phyloP scores from a whole-genome alignment of 1,140 invertebrate genomes.

The Littorina saxatilis region DNA sequence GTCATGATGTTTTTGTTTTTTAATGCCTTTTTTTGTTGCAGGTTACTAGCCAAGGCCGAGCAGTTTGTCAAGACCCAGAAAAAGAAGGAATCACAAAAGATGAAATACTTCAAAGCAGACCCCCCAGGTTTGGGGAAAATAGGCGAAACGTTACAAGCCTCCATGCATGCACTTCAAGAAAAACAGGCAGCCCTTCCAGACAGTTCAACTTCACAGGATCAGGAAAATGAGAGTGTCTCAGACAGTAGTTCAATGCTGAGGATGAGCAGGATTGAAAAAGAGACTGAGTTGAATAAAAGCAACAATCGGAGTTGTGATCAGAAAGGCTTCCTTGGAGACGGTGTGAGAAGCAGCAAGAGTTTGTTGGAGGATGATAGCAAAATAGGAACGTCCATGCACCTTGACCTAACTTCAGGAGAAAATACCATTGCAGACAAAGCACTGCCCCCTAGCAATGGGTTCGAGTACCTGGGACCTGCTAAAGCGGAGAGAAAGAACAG shows the following conservation, averaged over 20 bases:
- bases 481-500: not conserved
- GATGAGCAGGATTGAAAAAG: no score
- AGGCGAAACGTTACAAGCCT: not conserved
- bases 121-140: not conserved
- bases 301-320: no score
- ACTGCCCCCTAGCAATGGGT: not conserved
- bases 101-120: conserved; percentile 12
- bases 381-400: no score
- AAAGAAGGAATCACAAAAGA: conserved; percentile 11
- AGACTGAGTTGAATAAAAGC: no score
- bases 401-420: no score
- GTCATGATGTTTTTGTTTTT: no score
- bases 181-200: not conserved
- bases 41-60: conserved; percentile 9
- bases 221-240: no score
- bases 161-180: not conserved
- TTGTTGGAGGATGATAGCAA: no score
- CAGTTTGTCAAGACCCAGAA: conserved; percentile 20
- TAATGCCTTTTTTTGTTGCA: not conserved
- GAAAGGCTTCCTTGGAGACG: no score
- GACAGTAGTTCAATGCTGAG: no score
- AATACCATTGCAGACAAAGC: not conserved
- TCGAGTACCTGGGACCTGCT: conserved; percentile 24
- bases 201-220: not conserved
- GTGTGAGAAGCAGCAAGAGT: no score